phyloP scores from a whole-genome alignment of 2,888 invertebrate species.

The Auanema freiburgensis region DNA sequence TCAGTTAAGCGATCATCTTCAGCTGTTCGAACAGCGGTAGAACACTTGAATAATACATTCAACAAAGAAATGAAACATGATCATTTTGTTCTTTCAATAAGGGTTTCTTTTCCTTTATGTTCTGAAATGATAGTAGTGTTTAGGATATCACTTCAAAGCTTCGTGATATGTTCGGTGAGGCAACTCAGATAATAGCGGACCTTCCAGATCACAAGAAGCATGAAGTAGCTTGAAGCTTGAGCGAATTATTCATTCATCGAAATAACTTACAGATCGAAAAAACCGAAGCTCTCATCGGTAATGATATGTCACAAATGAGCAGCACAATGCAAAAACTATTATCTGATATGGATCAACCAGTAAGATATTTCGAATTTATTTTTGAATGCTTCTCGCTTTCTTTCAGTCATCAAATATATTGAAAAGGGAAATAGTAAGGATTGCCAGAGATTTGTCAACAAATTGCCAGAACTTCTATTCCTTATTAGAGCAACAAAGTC shows the following conservation, averaged over 20 bases:
- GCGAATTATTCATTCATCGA: background rate
- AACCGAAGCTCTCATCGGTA: constrained; percentile 42
- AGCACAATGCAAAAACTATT: constrained; percentile 40
- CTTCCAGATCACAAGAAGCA: constrained; percentile 23
- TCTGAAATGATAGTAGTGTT: too few species aligned
- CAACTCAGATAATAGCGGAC: constrained; percentile 19
- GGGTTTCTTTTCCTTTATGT: too few species aligned
- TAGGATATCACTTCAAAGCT: constrained; percentile 35
- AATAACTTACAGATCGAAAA: constrained; percentile 27
- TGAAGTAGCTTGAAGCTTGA: constrained; percentile 3
- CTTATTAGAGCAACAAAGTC: background rate
- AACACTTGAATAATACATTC: constrained; percentile 39
- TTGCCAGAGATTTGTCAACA: constrained; percentile 42
- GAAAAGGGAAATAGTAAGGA: constrained; percentile 45
- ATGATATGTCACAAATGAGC: constrained; percentile 50
- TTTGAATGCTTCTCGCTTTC: too few species aligned
- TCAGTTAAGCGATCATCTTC: background rate
- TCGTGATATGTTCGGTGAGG: constrained; percentile 31
- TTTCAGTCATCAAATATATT: constrained; percentile 40
- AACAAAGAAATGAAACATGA: constrained; percentile 42
- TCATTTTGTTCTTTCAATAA: constrained; percentile 29
- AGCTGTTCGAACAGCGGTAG: constrained; percentile 33
- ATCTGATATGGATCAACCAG: constrained; percentile 15
- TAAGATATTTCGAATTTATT: constrained; percentile 3
- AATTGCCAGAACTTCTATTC: constrained; percentile 33